Conservation (phyloP, 2,888 invertebrate genomes). For the Marronus borbonicus region DNA sequence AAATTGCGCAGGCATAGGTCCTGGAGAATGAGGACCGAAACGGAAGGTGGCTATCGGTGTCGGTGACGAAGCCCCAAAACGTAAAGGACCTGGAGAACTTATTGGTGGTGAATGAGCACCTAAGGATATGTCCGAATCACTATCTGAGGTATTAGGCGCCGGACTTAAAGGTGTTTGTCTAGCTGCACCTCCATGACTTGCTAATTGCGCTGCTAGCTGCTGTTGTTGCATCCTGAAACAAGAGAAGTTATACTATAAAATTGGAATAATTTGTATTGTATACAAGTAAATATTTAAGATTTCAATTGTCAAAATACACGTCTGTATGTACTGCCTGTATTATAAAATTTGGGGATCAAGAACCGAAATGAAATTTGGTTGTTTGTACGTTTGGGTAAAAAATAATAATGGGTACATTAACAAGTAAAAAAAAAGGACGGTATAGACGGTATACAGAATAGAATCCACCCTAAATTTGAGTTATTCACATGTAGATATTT, state of each 20-base stretch:
- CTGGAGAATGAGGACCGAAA: constrained; percentile 70
- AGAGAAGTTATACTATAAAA: not conserved
- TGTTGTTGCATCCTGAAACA: constrained; percentile 70
- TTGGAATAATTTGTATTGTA: no score
- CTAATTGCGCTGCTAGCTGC: constrained; percentile 68
- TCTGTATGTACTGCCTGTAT: no score
- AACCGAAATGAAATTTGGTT: no score
- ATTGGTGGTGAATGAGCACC: constrained; percentile 69
- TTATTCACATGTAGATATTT: no score
- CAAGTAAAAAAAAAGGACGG: no score
- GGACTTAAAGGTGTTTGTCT: constrained; percentile 67
- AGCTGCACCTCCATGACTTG: constrained; percentile 64
- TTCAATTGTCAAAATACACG: not conserved
- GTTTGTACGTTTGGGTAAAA: no score
- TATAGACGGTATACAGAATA: no score
- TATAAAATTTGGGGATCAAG: no score
- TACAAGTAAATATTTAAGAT: not conserved
- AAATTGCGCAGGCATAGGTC: constrained; percentile 70
- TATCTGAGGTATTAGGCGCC: constrained; percentile 68
- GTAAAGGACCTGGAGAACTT: constrained; percentile 66
- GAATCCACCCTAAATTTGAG: no score
- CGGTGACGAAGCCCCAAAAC: constrained; percentile 63
- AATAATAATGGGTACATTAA: no score
- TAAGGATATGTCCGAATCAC: constrained; percentile 70
- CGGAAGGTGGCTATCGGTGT: constrained; percentile 67